A percentile compares a stretch with the other conserved stretches of the same genome.
These are phyloP conservation scores for Uropsilus gracilis DNA, from an alignment of 2,113 vertebrate genomes.

Conservation along the genomic window DNA sequence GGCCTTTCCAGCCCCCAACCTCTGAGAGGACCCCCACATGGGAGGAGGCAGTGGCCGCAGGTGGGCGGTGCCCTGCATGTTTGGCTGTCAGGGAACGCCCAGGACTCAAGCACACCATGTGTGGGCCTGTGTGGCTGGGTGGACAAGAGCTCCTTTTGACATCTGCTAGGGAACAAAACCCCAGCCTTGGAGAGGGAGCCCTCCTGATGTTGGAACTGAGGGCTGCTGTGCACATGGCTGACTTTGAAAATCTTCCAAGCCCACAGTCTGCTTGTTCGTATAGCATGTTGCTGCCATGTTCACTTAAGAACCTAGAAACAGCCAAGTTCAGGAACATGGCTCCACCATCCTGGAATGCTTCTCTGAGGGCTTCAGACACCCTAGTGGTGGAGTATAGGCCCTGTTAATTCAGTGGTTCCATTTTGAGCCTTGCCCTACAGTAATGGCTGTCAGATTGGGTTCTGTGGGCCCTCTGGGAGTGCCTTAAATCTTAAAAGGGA, in stretches of 20 bases:
- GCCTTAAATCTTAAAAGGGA: not conserved
- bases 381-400: not conserved
- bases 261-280: not conserved
- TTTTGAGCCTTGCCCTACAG: not conserved
- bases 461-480: not conserved
- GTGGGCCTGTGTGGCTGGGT: not conserved
- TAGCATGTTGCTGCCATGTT: not conserved
- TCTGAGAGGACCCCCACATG: fast-evolving
- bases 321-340: not conserved
- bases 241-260: slow-evolving; percentile 46
- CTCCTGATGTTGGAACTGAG: not conserved
- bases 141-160: not conserved
- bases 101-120: not conserved
- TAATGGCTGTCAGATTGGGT: not conserved
- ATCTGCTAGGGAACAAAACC: not conserved
- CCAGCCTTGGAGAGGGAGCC: not conserved
- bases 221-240: not conserved
- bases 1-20: not conserved
- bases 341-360: not conserved
- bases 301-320: not conserved
- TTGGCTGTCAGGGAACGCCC: not conserved
- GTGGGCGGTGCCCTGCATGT: not conserved
- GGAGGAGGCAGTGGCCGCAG: no score
- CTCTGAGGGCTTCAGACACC: not conserved
- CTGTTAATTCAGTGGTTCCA: not conserved